Base-by-base conservation (phyloP, 2,888 invertebrate species). In the Seladonia tumulorum region DNA sequence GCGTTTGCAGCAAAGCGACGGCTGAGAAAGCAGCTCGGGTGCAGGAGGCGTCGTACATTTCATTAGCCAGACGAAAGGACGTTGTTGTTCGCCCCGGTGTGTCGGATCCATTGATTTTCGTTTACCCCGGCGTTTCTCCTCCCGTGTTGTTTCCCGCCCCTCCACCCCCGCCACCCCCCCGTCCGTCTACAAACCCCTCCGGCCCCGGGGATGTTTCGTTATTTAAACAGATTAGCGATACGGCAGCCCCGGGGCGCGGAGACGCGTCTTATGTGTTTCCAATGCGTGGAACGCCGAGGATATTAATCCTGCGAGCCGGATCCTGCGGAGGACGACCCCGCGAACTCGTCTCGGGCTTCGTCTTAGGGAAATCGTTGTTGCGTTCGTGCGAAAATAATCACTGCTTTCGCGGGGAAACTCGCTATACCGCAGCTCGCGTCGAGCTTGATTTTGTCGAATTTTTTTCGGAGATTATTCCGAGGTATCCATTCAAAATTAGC, bases 201-300 rank as follows among this genome's bases (percentile, higher is more conserved):
- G 16, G 29, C 25, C 35, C 92, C 88, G 91, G 93, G 93, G 93
- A 93, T 94, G 94, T 94, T 94, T 94, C 94, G 94, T 95, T 95
- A 94, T 95, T 94, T 94, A 94, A 94, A 94, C 94, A 94, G 95
- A 95, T 94, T 94, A 95, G 94, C 94, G 94, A 94, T 94, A 93
- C 94, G 91, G 87, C 92, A 90, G 86, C 86, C 70, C 42, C 22
- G 39, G 14, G n/a, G 70, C 39, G n/a, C 45, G 88, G 92, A 92
- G 92, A 92, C 91, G 91, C 93, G 92, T 94, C 94, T 94, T 93
- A 93, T 91, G 93, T 92, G 92, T 93, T 94, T 94, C 91, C 93
- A 92, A 93, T 94, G 93, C 92, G 94, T 92, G 90, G 85, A 89
- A 90, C 87, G 89, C 81, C 90, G 88, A 89, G 91, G 92, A 92